These are phyloP conservation scores for Piaya cayana DNA, from an alignment of 2,113 vertebrate genomes.

Conservation along the genomic window DNA sequence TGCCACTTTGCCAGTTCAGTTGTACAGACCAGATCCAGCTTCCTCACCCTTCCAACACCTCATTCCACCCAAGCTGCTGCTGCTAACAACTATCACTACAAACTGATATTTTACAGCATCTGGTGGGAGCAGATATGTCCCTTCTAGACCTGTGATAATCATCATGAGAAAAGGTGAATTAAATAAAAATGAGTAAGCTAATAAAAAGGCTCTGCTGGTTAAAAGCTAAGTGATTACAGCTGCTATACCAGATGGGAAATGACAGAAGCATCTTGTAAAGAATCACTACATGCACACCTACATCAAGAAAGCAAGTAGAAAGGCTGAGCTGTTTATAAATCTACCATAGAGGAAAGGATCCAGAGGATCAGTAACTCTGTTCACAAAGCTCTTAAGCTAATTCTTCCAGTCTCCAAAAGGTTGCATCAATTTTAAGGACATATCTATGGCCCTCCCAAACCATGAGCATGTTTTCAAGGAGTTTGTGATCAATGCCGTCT, in stretches of 20 bases:
- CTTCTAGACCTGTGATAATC: neutral
- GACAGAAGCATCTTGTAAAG: slow-evolving; percentile 13
- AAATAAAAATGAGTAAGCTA: slow-evolving; percentile 55
- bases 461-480: neutral
- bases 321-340: slow-evolving; percentile 36
- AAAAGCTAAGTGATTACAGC: slow-evolving; percentile 47
- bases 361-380: slow-evolving; percentile 15
- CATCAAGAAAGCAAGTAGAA: slow-evolving; percentile 17
- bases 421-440: slow-evolving; percentile 14
- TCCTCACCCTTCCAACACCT: neutral
- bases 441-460: slow-evolving; percentile 9
- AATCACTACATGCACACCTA: slow-evolving; percentile 19
- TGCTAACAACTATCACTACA: slow-evolving; percentile 17
- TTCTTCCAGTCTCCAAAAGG: slow-evolving; percentile 7
- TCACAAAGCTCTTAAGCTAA: slow-evolving; percentile 36
- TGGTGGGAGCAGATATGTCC: neutral
- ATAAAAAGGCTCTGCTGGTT: slow-evolving; percentile 38
- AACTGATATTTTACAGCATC: neutral
- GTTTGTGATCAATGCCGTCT: neutral
- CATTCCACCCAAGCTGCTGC: neutral
- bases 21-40: neutral
- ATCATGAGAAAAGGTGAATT: slow-evolving; percentile 33
- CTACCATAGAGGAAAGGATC: slow-evolving; percentile 37
- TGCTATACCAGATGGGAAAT: slow-evolving; percentile 20
- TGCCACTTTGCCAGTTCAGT: neutral